A percentile compares a stretch with the other conserved stretches of the same genome.
These are phyloP conservation scores for Syngnathus rostellatus DNA, from an alignment of 2,797 vertebrate species.

Conservation along the genomic window DNA sequence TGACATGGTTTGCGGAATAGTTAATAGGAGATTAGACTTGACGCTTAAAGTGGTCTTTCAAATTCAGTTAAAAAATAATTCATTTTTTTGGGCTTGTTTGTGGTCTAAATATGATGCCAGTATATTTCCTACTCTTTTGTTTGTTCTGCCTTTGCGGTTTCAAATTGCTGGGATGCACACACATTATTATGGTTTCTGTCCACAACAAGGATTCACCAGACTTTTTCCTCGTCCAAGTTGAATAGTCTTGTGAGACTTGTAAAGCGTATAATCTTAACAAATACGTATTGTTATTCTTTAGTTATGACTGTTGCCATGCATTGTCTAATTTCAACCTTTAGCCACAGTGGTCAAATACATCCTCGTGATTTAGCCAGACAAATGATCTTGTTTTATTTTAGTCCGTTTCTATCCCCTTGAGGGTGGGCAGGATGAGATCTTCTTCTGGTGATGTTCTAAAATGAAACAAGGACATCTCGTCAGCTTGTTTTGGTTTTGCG, in stretches of 20 bases:
- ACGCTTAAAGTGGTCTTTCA: neutral
- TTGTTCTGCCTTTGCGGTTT: conserved; percentile 51
- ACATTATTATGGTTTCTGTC: conserved; percentile 37
- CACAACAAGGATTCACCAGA: conserved; percentile 25
- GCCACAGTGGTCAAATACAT: conserved; percentile 11
- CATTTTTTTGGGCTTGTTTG: conserved; percentile 36
- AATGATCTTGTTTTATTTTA: conserved; percentile 12
- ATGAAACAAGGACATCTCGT: neutral
- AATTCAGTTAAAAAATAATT: conserved; percentile 33
- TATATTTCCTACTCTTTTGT: conserved; percentile 32
- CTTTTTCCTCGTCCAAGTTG: conserved; percentile 33
- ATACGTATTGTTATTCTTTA: conserved; percentile 22
- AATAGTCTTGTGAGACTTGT: conserved; percentile 15
- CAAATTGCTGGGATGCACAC: conserved; percentile 34
- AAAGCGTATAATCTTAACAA: conserved; percentile 31
- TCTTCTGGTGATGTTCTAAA: neutral
- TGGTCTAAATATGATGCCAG: conserved; percentile 35
- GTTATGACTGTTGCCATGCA: conserved; percentile 24
- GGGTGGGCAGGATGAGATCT: neutral
- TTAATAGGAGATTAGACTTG: neutral
- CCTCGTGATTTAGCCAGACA: conserved; percentile 15
- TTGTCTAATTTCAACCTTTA: conserved; percentile 25
- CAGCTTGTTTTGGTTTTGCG: neutral
- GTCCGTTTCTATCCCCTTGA: neutral
- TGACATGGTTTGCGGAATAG: neutral